Percentiles rank a stretch among this genome's conserved stretches.
Evolutionary conservation across 2,888 invertebrate genomes (phyloP).

Genomic region (Chymomyza caudatula): DNA sequence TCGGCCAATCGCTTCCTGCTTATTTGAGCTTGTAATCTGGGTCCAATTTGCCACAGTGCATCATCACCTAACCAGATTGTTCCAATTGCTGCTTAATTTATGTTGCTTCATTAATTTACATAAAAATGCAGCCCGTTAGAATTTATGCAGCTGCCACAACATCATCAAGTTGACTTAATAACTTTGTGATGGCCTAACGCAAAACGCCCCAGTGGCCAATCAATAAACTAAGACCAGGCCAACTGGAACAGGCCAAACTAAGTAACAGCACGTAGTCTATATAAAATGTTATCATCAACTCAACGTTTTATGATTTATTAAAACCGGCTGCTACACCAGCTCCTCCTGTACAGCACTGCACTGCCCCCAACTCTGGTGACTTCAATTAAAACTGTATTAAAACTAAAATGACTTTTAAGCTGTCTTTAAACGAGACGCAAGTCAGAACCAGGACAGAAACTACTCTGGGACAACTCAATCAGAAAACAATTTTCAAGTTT

Average conservation of each 20-base stretch:
- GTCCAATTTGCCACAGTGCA: constrained; percentile 48
- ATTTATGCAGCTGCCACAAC: constrained; percentile 1
- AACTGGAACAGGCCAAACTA: constrained; percentile 10
- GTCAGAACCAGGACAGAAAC: constrained; percentile 18
- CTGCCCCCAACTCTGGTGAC: neutral
- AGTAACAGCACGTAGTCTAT: neutral
- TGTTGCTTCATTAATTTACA: constrained; percentile 55
- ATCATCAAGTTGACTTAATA: constrained; percentile 31
- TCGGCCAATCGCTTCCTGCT: constrained; percentile 7
- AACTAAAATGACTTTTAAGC: constrained; percentile 58
- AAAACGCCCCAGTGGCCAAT: constrained; percentile 52
- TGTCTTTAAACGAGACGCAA: neutral
- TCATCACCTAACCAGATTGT: constrained; percentile 7
- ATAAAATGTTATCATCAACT: neutral
- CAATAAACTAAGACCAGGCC: constrained; percentile 40
- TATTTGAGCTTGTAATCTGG: neutral
- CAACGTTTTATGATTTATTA: neutral
- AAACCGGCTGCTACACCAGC: neutral
- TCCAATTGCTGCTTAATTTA: neutral
- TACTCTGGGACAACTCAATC: constrained; percentile 7
- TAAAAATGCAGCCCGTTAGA: constrained; percentile 55
- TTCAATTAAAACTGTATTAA: constrained; percentile 68
- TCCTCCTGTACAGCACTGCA: constrained; percentile 22
- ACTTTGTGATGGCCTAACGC: constrained; percentile 53
- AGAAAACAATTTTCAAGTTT: constrained; percentile 10